Percentiles rank a stretch among this genome's conserved stretches.
phyloP scores from a whole-genome alignment of 1,140 invertebrate species.

The Plutomurus gul region DNA sequence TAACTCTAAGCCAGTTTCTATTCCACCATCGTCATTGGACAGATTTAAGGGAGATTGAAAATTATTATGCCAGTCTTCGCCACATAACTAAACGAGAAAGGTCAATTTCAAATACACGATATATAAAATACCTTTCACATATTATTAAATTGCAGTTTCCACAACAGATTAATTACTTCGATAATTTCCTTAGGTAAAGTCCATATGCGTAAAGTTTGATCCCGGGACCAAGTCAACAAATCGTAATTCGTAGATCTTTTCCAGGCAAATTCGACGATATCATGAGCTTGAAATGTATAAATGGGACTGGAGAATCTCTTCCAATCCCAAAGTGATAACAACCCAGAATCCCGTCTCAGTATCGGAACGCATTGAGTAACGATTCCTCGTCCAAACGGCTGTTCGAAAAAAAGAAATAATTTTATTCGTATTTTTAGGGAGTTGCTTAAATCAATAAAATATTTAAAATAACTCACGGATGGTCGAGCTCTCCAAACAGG shows the following conservation, averaged over 20 bases:
- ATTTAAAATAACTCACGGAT: slow-evolving; percentile 65
- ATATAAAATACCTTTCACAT: not conserved
- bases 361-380: slow-evolving; percentile 87
- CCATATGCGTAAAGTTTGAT: slow-evolving; percentile 89
- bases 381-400: slow-evolving; percentile 90
- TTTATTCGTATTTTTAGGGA: not conserved
- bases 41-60: not conserved
- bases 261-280: slow-evolving; percentile 94
- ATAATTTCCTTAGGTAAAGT: slow-evolving; percentile 64
- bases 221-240: slow-evolving; percentile 93
- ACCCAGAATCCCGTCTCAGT: slow-evolving; percentile 75
- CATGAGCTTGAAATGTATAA: slow-evolving; percentile 90
- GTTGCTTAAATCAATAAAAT: not conserved
- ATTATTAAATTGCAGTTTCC: not conserved
- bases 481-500: slow-evolving; percentile 93
- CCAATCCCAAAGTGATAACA: slow-evolving; percentile 77
- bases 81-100: slow-evolving; percentile 39
- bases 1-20: slow-evolving; percentile 19
- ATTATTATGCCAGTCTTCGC: slow-evolving; percentile 29
- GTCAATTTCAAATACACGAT: not conserved
- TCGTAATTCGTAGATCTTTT: slow-evolving; percentile 69
- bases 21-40: not conserved
- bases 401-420: slow-evolving; percentile 30
- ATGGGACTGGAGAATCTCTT: slow-evolving; percentile 70
- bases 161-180: slow-evolving; percentile 29